Evolutionary conservation across 2,797 vertebrate genomes (phyloP).

Genomic region (Clamator glandarius): DNA sequence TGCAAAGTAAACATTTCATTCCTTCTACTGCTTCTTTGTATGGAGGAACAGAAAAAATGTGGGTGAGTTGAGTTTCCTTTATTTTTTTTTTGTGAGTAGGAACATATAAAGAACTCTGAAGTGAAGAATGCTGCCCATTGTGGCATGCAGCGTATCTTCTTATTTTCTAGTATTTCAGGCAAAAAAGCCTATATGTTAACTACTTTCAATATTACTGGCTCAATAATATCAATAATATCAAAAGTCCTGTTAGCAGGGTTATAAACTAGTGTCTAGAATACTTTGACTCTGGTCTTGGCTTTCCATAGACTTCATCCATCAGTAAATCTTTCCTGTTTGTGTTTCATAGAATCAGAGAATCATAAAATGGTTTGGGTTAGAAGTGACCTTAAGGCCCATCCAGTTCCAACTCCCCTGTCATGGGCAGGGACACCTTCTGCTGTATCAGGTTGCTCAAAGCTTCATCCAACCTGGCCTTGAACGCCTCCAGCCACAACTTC

Average conservation of each 20-base stretch:
- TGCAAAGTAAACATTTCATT: conserved; percentile 10
- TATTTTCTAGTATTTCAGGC: not conserved
- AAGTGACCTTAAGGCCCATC: too few species aligned
- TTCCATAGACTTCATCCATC: not conserved
- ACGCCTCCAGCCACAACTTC: too few species aligned
- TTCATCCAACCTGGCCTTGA: too few species aligned
- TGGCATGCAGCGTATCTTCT: not conserved
- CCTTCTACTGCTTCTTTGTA: not conserved
- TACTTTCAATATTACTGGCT: not conserved
- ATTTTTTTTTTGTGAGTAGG: not conserved
- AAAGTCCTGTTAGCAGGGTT: not conserved
- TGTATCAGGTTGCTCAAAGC: too few species aligned
- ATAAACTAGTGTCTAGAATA: accelerated
- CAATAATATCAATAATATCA: not conserved
- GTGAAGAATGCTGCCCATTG: not conserved
- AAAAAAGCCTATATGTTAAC: not conserved
- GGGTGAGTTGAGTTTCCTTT: not conserved
- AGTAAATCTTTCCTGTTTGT: not conserved
- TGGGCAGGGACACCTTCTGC: too few species aligned
- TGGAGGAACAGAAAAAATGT: not conserved
- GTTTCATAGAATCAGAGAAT: not conserved
- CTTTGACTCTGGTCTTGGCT: not conserved
- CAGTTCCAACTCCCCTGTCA: too few species aligned
- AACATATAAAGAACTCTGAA: not conserved
- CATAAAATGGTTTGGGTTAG: too few species aligned